Evolutionary conservation across 2,888 invertebrate genomes (phyloP).

Genomic region (Corbicula japonica): DNA sequence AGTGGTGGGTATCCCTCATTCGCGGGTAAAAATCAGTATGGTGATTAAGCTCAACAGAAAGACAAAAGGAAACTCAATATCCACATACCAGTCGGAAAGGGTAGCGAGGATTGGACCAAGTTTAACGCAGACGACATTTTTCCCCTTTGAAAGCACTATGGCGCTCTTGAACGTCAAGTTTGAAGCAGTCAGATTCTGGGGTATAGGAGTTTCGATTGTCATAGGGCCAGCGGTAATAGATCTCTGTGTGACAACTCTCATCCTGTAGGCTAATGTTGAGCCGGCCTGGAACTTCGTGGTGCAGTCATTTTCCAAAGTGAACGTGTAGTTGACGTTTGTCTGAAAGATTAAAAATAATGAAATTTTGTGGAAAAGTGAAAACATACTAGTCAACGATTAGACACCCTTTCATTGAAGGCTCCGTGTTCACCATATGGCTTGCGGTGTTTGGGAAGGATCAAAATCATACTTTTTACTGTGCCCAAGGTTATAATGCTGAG

Average conservation of each 20-base stretch:
- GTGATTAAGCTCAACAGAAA: too few species aligned
- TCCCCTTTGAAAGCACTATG: slow-evolving; percentile 3
- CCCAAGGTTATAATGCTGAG: too few species aligned
- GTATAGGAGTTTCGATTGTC: slow-evolving; percentile 23
- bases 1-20: too few species aligned
- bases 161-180: slow-evolving; percentile 7
- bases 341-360: too few species aligned
- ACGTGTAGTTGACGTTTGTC: background rate
- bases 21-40: too few species aligned
- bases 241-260: background rate
- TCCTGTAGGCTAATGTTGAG: background rate
- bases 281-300: background rate
- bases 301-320: background rate
- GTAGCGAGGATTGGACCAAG: background rate
- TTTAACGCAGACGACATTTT: background rate
- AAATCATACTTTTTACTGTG: too few species aligned
- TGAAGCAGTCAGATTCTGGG: background rate
- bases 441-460: too few species aligned
- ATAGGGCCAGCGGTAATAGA: background rate
- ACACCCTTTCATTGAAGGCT: too few species aligned
- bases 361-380: too few species aligned
- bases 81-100: slow-evolving; percentile 12
- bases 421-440: too few species aligned
- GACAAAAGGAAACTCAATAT: background rate
- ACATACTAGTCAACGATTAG: too few species aligned